These are phyloP conservation scores for Rhinogobio ventralis DNA, from an alignment of 2,797 vertebrate species.

Conservation along the genomic window DNA sequence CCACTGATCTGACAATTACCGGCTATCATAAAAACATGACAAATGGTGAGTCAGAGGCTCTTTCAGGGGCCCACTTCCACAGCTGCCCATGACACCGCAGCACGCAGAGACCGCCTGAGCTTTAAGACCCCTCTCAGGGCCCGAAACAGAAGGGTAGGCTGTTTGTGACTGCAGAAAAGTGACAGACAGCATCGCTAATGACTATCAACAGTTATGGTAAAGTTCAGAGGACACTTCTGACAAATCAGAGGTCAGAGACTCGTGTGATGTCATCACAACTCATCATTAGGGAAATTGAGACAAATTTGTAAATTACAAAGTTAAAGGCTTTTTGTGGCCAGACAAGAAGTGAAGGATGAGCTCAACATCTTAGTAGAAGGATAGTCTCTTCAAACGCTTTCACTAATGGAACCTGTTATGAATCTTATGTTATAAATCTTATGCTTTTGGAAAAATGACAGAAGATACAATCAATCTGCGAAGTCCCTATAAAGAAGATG, in stretches of 20 bases:
- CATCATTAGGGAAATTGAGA: conserved; percentile 55
- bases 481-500: not conserved
- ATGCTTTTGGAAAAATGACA: conserved; percentile 3
- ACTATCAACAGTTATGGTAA: conserved; percentile 55
- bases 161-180: conserved; percentile 59
- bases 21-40: conserved; percentile 74
- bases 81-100: conserved; percentile 48
- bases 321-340: conserved; percentile 52
- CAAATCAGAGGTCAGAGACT: conserved; percentile 42
- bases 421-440: conserved; percentile 5
- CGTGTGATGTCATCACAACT: conserved; percentile 48
- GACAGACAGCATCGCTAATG: conserved; percentile 64
- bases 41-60: conserved; percentile 75
- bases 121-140: conserved; percentile 53
- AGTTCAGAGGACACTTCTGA: conserved; percentile 59
- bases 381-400: not conserved
- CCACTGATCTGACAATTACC: conserved; percentile 77
- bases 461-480: not conserved
- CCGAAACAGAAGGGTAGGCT: conserved; percentile 55
- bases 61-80: conserved; percentile 59
- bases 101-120: conserved; percentile 27
- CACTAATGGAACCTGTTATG: conserved; percentile 22
- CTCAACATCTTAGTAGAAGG: conserved; percentile 18
- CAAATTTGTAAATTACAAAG: conserved; percentile 48
- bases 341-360: conserved; percentile 39